Base-by-base conservation (phyloP, 2,888 invertebrate species). In the Bombylius major region DNA sequence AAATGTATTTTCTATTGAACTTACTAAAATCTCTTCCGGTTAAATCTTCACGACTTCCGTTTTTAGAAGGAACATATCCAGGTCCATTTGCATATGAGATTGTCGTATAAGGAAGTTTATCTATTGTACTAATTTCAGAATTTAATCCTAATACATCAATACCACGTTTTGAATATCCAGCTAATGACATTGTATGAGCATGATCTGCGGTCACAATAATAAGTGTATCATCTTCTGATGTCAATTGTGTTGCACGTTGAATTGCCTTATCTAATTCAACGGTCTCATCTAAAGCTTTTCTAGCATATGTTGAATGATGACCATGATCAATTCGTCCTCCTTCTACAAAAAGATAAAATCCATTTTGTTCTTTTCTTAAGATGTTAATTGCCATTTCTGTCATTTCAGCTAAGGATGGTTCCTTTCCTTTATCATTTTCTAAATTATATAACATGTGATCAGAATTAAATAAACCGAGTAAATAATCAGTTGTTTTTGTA, bases 151-250 rank as follows among this genome's bases (percentile, higher is more conserved):
- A 69, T 52, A 81, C 76, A 56, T 76, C 65, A n/a, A 67, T 68
- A 12, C 79, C 80, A 56, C 61, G 57, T 7, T 39, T 75, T 47
- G 85, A 81, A 68, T 90, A 89, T 0, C 90, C 90, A 34, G 80
- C 80, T 56, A 84, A 80, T 12, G 80, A 79, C 79, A 90, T 82
- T 0, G 84, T 82, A 67, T 90, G 89, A 3, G 87, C 83, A 66
- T 90, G 90, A 71, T 90, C 90, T 1, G 89, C 80, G 0, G 89
- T 88, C 13, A 89, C 90, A 3, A 93, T 79, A 11, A 91, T 78
- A 33, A 93, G 75, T 0, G 93, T 93, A 23, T 93, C 87, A 0
- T 82, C 75, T 0, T 72, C 70, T 60, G 77, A 75, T 0, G 86
- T 83, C 69, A 84, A 68, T 48, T 78, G 71, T 39, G 79, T 61